Evolutionary conservation across 2,797 vertebrate species (phyloP), one percentile per base, ranked within the genome.

Genomic region (Phalanger gymnotis): DNA sequence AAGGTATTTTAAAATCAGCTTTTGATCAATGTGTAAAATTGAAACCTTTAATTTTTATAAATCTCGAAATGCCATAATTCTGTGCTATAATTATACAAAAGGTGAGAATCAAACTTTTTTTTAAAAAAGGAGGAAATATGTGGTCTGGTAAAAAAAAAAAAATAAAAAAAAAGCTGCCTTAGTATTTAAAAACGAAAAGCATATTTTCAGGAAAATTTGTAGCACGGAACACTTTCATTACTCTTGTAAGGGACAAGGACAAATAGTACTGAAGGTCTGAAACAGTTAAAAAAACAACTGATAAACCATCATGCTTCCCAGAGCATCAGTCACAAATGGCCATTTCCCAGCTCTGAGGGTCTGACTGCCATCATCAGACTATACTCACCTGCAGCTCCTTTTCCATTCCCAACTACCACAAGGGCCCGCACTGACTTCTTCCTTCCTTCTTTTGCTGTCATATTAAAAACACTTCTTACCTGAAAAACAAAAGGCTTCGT

Each of bases 391-490:
- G 99, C 99, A 0, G 99, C 99, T 92, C 99, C 99, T 9, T 99
- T 99, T 47, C 99, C 99, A 31, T 99, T 99, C 58, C 99, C 99
- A 94, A 99, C 98, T 0, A 98, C 99, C 0, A 99, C 99, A 96
- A 99, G 98, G 95, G 99, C 99, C 95, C 99, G 99, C 56, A 99
- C 57, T 0, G 99, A 99, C 92, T 98, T 99, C 98, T 99, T 99
- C 95, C 99, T 99, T 98, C 99, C 99, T 95, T 99, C 99, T 94
- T 99, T 99, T 91, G 99, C 99, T 0, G 99, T 99, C 99, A 99
- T 99, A 97, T 99, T 99, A 97, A 99, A 99, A 91, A 99, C 99
- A 91, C 96, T 99, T 98, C 99, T 99, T 96, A 99, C 98, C 99
- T 99, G 96, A 54, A 98, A 98, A 90, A 95, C 94, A 98, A 97